A percentile compares a stretch with the other conserved stretches of the same genome.
Evolutionary conservation across 64 coral and sea anemone species (phyloP).

Genomic region (Anthopleura sola): DNA sequence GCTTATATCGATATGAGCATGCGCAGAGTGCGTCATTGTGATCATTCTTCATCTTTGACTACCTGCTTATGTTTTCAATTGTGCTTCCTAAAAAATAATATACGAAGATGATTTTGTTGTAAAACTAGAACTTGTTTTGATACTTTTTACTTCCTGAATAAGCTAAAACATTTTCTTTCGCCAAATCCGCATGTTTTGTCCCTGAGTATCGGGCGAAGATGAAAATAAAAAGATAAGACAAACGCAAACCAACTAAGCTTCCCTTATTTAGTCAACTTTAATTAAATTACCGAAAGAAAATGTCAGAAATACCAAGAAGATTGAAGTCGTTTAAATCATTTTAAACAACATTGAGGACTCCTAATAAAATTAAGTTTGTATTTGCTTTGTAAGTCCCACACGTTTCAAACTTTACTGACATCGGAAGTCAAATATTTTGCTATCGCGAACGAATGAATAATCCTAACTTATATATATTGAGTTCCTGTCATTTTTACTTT

Average conservation of each 20-base stretch:
- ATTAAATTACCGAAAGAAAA: background rate
- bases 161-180: background rate
- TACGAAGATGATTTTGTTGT: conserved; percentile 1
- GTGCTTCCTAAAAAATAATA: background rate
- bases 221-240: background rate
- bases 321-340: background rate
- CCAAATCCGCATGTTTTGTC: background rate
- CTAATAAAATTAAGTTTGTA: background rate
- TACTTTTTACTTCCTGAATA: background rate
- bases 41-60: background rate
- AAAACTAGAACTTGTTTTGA: conserved; percentile 9
- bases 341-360: background rate
- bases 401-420: background rate
- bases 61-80: background rate
- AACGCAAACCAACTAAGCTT: background rate
- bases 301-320: background rate
- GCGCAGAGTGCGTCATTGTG: background rate
- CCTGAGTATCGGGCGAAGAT: background rate
- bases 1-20: background rate
- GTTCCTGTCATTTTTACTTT: background rate
- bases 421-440: background rate
- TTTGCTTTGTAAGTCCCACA: background rate
- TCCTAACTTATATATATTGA: background rate
- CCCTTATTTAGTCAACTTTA: background rate
- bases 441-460: background rate